phyloP scores from a whole-genome alignment of 2,113 vertebrate genomes.

The Crotalus horridus region DNA sequence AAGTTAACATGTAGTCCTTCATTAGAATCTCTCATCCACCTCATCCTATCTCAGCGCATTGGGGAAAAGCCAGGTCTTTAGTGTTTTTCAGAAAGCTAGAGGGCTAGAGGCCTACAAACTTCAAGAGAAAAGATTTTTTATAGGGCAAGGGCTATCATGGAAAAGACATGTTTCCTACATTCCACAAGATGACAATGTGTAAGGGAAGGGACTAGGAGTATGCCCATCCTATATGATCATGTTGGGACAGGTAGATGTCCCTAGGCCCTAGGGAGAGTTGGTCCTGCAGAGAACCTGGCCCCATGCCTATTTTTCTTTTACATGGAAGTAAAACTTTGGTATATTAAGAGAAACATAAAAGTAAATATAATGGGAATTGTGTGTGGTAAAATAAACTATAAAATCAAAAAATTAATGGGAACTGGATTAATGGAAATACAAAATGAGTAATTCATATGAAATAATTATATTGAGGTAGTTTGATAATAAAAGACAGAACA shows the following conservation, averaged over 20 bases:
- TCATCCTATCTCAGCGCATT: not conserved
- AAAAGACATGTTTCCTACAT: not conserved
- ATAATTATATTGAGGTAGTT: not conserved
- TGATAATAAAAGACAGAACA: not conserved
- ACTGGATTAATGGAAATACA: not conserved
- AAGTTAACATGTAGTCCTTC: not conserved
- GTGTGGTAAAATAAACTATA: not conserved
- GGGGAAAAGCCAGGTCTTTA: not conserved
- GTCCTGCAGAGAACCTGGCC: not conserved
- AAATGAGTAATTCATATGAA: not conserved
- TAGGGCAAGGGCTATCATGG: not conserved
- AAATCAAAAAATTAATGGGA: not conserved
- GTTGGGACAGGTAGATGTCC: not conserved
- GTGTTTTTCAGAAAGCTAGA: not conserved
- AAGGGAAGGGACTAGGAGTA: not conserved
- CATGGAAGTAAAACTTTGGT: not conserved
- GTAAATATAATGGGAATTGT: not conserved
- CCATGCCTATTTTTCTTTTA: not conserved
- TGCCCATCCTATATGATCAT: not conserved
- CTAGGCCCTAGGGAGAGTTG: not conserved
- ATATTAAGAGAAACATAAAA: not conserved
- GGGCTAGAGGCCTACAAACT: not conserved
- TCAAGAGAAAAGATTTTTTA: not conserved
- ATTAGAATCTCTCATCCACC: not conserved
- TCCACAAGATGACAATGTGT: not conserved